These are phyloP conservation scores for Sylvia atricapilla DNA, from an alignment of 2,113 vertebrate genomes.

Conservation along the genomic window DNA sequence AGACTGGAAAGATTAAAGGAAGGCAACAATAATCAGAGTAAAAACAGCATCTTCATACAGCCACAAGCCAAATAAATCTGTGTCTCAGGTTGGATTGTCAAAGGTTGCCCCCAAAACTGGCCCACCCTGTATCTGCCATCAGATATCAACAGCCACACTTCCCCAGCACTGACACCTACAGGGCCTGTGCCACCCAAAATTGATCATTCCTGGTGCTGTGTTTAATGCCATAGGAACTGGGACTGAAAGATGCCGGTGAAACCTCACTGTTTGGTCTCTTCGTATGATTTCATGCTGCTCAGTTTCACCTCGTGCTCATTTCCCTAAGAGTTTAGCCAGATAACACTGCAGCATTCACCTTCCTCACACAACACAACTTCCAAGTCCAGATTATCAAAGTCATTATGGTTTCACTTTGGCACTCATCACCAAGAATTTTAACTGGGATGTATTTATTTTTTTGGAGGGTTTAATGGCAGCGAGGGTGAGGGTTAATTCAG, in stretches of 20 bases:
- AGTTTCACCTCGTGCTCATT: neutral
- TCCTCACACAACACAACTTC: neutral
- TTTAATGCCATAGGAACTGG: neutral
- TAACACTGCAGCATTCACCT: neutral
- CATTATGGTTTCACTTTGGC: neutral
- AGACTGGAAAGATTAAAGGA: neutral
- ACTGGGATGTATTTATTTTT: neutral
- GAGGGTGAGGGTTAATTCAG: neutral
- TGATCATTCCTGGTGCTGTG: neutral
- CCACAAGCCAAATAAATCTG: neutral
- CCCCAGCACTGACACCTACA: neutral
- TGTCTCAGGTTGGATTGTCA: neutral
- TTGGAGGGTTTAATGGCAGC: neutral
- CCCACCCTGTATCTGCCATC: neutral
- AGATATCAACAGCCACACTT: neutral
- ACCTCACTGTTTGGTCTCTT: neutral
- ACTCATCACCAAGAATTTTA: conserved; percentile 25
- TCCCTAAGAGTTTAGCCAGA: neutral
- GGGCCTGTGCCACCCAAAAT: neutral
- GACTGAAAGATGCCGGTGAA: neutral
- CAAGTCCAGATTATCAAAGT: neutral
- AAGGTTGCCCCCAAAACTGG: rapidly evolving
- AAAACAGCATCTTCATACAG: neutral
- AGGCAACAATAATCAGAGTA: neutral
- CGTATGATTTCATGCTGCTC: neutral